Base-by-base conservation (phyloP, 2,113 vertebrate genomes). In the Syngnathus scovelli region DNA sequence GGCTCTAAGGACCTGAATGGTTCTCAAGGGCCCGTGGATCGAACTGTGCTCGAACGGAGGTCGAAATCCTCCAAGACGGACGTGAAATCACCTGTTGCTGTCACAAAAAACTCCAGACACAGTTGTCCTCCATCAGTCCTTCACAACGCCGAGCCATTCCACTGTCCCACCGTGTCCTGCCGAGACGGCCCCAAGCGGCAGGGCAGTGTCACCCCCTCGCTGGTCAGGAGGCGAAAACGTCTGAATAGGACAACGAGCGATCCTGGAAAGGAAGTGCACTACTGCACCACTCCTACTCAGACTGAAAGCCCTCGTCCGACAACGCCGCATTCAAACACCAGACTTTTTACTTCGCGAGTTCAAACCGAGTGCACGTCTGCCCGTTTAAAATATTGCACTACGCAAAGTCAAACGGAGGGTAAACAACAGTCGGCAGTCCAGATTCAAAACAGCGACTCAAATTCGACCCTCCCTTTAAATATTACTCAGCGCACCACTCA, bases 181-280 rank as follows among this genome's bases (percentile, higher is more conserved):
- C 73, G 83, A 56, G 87, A 86, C 19, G 74, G 78, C 64, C 66
- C 88, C 33, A 85, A 88, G 81, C 68, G 80, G n/a, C 9, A 83
- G 56, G 70, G 66, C 51, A 86, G 76, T 19, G 60, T 70, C 12
- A 75, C 89, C 52, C 80, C 84, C 16, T 85, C 84, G 1, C 63
- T 72, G 6, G 61, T 81, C 43, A 75, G 85, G 7, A 56, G 71
- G 71, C 81, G 74, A 54, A 90, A 82, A 79, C 77, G 78, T n/a
- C 69, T 89, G 0, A 85, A 78, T 11, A 37, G 85, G 74, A 81
- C 89, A 43, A 78, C 84, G 1, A 92, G 91, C 61, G 90, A 91
- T 75, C 89, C 90, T 10, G 89, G 89, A 27, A 91, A 89, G 64
- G 84, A 88, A 65, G 87, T 88, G 61, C 77, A 80, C 60, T 84